Evolutionary conservation across 2,888 invertebrate genomes (phyloP), one percentile per base, ranked within the genome.

Genomic region (Chalcosyrphus nemorum): DNA sequence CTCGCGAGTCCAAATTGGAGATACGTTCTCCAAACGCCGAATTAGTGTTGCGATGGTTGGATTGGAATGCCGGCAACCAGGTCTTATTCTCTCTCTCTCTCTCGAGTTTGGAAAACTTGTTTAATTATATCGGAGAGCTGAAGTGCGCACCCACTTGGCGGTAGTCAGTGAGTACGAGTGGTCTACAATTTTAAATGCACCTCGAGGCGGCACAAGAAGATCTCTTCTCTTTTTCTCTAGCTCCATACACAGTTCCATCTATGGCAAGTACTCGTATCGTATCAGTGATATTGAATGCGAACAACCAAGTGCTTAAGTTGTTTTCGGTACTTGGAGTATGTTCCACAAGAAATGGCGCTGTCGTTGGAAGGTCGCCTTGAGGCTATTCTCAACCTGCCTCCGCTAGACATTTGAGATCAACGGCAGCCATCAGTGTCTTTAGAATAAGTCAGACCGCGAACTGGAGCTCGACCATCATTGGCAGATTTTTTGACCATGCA

Each of bases 41-140:
- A 81, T 63, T 45, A 65, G 70, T 70, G 76, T 70, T 76, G 63
- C 56, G 47, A 63, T 77, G 57, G 50, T 65, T n/a, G n/a, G 65
- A 77, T 59, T 84, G 80, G 84, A 80, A 84, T 84, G 84, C 68
- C 63, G 63, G 32, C 32, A 74, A 56, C 9, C 47, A 38, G 74
- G 11, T 74, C 19, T 65, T 63, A 27, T 43, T 24, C 13, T 38
- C 56, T 15, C 47, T 21, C 43, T 6, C n/a, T n/a, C n/a, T n/a
- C n/a, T n/a, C n/a, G n/a, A n/a, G n/a, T n/a, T n/a, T n/a, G n/a
- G 41, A 19, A 21, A 61, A 61, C 68, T 61, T 75, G 68, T 56
- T 66, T 76, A 81, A 76, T 70, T 81, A 76, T 68, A 68, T 81
- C 24, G 9, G 27, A 32, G 61, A 38, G 13, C 15, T 56, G 29